Base-by-base conservation (phyloP, 1,140 invertebrate species). In the Holcopasites calliopsidis region DNA sequence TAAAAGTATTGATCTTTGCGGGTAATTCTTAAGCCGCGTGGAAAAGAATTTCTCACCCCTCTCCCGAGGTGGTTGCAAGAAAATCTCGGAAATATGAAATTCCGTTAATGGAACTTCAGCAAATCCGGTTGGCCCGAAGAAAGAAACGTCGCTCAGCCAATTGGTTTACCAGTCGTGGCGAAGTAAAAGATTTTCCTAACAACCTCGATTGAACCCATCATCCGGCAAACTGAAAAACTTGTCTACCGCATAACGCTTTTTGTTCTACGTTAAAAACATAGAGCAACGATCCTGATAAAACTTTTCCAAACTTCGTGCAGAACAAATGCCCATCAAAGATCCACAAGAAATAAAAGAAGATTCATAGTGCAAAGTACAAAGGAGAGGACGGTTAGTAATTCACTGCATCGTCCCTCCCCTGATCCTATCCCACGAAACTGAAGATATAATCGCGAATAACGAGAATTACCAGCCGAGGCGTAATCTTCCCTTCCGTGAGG, bases 71-170 rank as follows among this genome's bases (percentile, higher is more conserved):
- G 21, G 28, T n/a, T n/a, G n/a, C n/a, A n/a, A n/a, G n/a, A n/a
- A 33, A 64, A 64, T 1, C 28, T 21, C 11, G n/a, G 13, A 8
- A 49, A 64, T 33, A 64, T 49, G 42, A 64, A 64, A 49, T 47
- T 33, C 61, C 23, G 42, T 64, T 64, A 64, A 64, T 64, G 61
- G 11, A 16, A 64, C 49, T 49, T 49, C 28, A 21, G 16, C 28
- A 33, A 35, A 49, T 35, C 28, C 13, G 28, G n/a, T 33, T 23
- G 44, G 8, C 1, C 11, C 55, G 4, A 16, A 11, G 61, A 49
- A 23, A 57, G 33, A 3, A 57, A 18, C 33, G 38, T 2, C 18
- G 55, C 13, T 38, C 31, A 35, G 55, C 33, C 55, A n/a, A 49
- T 35, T 49, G n/a, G 26, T 31, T n/a, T 10, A 26, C 26, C 33